Base-by-base conservation (phyloP, 2,113 vertebrate genomes). In the Scytalopus superciliaris region DNA sequence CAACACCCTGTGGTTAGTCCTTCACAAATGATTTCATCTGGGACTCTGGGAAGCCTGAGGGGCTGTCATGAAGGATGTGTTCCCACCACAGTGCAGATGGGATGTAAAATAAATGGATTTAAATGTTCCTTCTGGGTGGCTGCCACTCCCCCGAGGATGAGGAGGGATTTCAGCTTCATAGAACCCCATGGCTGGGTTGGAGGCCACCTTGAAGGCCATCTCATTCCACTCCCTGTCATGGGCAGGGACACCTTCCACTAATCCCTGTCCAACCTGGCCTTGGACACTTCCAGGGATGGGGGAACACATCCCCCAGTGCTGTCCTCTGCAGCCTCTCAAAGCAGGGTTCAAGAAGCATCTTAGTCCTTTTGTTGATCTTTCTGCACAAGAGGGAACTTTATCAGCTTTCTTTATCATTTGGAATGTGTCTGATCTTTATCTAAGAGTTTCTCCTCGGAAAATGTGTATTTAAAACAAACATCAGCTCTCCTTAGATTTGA, bases 191-290 rank as follows among this genome's bases (percentile, higher is more conserved):
- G 52, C 1, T 45, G 45, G 33, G 8, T n/a, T 67, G 77, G 68
- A 33, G 17, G 27, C 23, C 44, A 28, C 22, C 27, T 66, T 24
- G 27, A 67, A 24, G 22, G 13, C 2, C 18, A 6, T 6, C 10
- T 6, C 3, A 1, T 42, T 33, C 59, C 76, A 57, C 39, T 9
- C 39, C 37, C 12, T 64, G 62, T 28, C 39, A 64, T 4, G 37
- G 27, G 4, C 2, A 23, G 44, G 27, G 68, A 59, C 37, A 52
- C 0, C 5, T 66, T 5, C 37, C 44, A 9, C 11, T 8, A 80
- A 73, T 12, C 21, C 31, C 28, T 1, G 0, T 50, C 68, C 59
- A 57, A 1, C 3, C 3, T 6, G 14, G 31, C 22, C 31, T 64
- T 12, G 67, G 50, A 23, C 12, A 19, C 11, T 73, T 57, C 68